A percentile compares a stretch with the other conserved stretches of the same genome.
Evolutionary conservation across 2,113 vertebrate species (phyloP).

Genomic region (Pycnonotus jocosus): DNA sequence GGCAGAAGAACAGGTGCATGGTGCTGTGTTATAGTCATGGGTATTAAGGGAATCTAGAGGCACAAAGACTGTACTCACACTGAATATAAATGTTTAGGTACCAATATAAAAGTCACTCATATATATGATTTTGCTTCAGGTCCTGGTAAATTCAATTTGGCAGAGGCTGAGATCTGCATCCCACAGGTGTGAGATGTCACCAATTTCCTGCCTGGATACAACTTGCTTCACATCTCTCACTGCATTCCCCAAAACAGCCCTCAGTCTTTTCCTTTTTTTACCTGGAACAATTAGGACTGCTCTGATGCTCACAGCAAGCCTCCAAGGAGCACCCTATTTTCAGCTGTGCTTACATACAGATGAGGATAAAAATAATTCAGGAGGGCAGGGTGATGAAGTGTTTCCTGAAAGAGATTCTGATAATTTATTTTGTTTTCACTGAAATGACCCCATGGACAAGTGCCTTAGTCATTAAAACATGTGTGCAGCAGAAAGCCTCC

Average conservation of each 20-base stretch:
- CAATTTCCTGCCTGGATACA: not conserved
- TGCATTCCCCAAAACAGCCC: not conserved
- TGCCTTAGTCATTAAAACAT: not conserved
- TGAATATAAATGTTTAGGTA: not conserved
- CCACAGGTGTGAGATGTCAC: not conserved
- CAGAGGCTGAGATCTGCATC: not conserved
- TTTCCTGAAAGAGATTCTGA: not conserved
- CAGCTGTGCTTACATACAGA: not conserved
- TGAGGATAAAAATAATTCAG: not conserved
- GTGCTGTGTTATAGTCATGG: not conserved
- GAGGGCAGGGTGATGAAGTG: not conserved
- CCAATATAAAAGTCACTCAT: not conserved
- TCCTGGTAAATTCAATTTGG: not conserved
- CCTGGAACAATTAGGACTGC: not conserved
- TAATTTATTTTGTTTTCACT: not conserved
- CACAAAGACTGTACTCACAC: not conserved
- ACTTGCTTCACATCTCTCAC: not conserved
- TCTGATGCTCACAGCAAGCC: not conserved
- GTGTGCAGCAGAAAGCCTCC: accelerated
- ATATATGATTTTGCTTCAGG: not conserved
- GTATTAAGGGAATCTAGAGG: not conserved
- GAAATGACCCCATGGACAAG: not conserved
- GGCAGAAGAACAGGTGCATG: not conserved
- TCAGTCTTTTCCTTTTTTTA: not conserved
- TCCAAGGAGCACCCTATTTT: not conserved